A percentile compares a stretch with the other conserved stretches of the same genome.
Evolutionary conservation across 2,888 invertebrate species (phyloP).

Genomic region (Gonocerus acuteangulatus): DNA sequence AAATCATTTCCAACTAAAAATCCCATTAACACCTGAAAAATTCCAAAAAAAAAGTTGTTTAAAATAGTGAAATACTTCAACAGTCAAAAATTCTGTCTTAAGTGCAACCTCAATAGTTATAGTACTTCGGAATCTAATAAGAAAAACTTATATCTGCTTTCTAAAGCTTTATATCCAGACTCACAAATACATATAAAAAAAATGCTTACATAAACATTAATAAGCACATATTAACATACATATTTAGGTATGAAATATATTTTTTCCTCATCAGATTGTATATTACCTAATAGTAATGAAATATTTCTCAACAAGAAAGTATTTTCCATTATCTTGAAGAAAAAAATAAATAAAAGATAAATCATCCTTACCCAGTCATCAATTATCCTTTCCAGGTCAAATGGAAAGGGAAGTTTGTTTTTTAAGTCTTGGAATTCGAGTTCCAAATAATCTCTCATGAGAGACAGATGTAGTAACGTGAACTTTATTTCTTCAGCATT

Average conservation of each 20-base stretch:
- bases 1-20: conserved; percentile 97
- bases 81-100: not conserved
- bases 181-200: not conserved
- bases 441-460: conserved; percentile 86
- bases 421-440: conserved; percentile 75
- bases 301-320: too few species aligned
- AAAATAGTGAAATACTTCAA: not conserved
- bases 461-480: conserved; percentile 82
- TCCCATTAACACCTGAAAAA: conserved; percentile 70
- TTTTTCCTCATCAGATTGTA: too few species aligned
- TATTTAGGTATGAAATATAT: too few species aligned
- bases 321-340: too few species aligned
- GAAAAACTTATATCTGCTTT: not conserved
- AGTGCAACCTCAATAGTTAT: not conserved
- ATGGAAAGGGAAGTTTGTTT: conserved; percentile 60
- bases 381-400: conserved; percentile 81
- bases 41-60: conserved; percentile 11
- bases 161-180: not conserved
- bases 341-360: too few species aligned
- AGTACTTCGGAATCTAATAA: not conserved
- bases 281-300: too few species aligned
- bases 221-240: too few species aligned
- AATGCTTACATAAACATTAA: not conserved
- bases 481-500: conserved; percentile 87
- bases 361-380: conserved; percentile 76